Evolutionary conservation across 2,113 vertebrate species (phyloP).

Genomic region (Apteryx mantelli): DNA sequence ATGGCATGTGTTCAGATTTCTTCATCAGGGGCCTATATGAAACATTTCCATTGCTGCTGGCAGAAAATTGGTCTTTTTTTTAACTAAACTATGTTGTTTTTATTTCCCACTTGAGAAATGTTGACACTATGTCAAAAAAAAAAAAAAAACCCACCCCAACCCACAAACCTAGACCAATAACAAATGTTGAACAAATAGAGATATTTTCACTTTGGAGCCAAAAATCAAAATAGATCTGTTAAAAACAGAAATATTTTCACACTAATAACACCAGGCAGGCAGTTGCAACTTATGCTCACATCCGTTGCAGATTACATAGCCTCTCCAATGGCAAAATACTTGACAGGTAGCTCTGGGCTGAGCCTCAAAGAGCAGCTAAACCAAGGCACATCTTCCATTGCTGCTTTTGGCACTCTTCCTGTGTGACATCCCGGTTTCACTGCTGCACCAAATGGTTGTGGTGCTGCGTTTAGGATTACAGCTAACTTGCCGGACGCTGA

Average conservation of each 20-base stretch:
- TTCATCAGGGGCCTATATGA: background rate
- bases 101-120: constrained; percentile 8
- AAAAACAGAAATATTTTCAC: constrained; percentile 49
- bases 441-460: background rate
- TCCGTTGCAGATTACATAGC: rapidly evolving
- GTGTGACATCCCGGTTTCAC: rapidly evolving
- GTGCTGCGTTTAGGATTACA: rapidly evolving
- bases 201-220: constrained; percentile 31
- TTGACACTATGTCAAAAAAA: background rate
- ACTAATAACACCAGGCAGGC: background rate
- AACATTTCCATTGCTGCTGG: constrained; percentile 41
- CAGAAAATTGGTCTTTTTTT: background rate
- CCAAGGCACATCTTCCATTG: rapidly evolving
- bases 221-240: constrained; percentile 57
- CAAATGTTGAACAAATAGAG: constrained; percentile 42
- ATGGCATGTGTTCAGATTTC: constrained; percentile 35
- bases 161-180: constrained; percentile 15
- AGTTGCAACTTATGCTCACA: background rate
- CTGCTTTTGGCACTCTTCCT: background rate
- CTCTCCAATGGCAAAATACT: background rate
- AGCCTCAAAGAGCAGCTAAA: background rate
- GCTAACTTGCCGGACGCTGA: background rate
- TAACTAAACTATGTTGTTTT: background rate
- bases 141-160: background rate
- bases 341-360: background rate